Evolutionary conservation across 2,888 invertebrate genomes (phyloP).

Genomic region (Parnassius apollo): DNA sequence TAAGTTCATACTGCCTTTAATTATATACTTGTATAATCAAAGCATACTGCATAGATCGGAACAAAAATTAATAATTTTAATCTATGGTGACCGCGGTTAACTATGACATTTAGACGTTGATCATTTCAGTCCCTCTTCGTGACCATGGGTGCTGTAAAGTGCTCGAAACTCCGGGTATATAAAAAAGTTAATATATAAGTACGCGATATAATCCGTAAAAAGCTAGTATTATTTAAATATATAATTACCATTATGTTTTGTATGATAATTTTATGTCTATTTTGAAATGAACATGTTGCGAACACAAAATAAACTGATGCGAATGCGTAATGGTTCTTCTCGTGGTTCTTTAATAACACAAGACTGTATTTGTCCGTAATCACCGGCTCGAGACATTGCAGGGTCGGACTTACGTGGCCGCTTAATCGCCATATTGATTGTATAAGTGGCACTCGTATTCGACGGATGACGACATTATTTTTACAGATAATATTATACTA

Average conservation of each 20-base stretch:
- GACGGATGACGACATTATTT: conserved; percentile 33
- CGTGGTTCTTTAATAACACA: conserved; percentile 15
- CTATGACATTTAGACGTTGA: no score
- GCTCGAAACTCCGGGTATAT: no score
- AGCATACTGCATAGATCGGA: no score
- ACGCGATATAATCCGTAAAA: no score
- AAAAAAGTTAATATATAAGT: no score
- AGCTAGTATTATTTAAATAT: no score
- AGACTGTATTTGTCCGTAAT: conserved; percentile 25
- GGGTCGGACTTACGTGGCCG: conserved; percentile 20
- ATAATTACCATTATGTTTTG: not conserved
- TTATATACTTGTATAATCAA: no score
- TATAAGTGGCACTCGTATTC: conserved; percentile 31
- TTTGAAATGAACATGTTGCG: conserved; percentile 11
- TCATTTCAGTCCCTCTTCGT: no score
- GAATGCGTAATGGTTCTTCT: conserved; percentile 12
- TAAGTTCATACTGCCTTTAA: no score
- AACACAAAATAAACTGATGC: conserved; percentile 9
- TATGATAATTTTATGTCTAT: not conserved
- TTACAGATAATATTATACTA: conserved; percentile 28
- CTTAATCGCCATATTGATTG: conserved; percentile 31
- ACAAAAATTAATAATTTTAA: no score
- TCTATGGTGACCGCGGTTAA: no score
- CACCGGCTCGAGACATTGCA: conserved; percentile 22
- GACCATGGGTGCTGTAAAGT: no score